phyloP scores from a whole-genome alignment of 2,797 vertebrate genomes.

The Allobates femoralis region DNA sequence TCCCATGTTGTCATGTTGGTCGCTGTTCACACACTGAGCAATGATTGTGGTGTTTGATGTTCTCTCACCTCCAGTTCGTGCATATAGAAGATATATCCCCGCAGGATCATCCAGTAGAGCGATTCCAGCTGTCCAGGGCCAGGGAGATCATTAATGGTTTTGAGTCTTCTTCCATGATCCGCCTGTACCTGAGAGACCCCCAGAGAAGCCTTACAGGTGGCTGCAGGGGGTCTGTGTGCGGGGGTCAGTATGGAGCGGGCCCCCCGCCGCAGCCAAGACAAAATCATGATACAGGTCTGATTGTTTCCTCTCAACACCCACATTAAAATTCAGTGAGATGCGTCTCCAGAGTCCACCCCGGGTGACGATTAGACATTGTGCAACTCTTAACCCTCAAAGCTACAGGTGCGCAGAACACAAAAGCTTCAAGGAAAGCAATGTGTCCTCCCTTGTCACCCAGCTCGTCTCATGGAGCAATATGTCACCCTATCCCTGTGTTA shows the following conservation, averaged over 20 bases:
- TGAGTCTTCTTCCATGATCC: background rate
- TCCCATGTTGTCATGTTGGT: background rate
- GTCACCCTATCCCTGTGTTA: no score
- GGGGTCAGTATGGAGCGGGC: background rate
- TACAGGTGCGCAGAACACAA: no score
- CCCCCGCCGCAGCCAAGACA: background rate
- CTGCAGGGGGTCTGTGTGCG: background rate
- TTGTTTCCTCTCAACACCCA: background rate
- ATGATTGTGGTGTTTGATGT: background rate
- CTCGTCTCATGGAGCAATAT: no score
- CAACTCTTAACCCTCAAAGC: background rate
- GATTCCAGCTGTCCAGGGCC: conserved; percentile 22
- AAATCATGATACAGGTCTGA: conserved; percentile 6
- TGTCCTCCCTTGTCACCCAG: no score
- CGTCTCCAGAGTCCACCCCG: background rate
- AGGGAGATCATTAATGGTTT: conserved; percentile 36
- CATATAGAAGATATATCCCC: conserved; percentile 38
- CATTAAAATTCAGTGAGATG: no score
- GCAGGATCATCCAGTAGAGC: conserved; percentile 50
- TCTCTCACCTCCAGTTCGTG: conserved; percentile 54
- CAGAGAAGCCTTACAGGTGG: conserved; percentile 20
- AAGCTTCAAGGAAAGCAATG: no score
- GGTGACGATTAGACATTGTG: background rate
- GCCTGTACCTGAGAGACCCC: background rate
- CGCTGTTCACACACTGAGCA: background rate